Base-by-base conservation (phyloP, 2,113 vertebrate species). In the Mellivora capensis region DNA sequence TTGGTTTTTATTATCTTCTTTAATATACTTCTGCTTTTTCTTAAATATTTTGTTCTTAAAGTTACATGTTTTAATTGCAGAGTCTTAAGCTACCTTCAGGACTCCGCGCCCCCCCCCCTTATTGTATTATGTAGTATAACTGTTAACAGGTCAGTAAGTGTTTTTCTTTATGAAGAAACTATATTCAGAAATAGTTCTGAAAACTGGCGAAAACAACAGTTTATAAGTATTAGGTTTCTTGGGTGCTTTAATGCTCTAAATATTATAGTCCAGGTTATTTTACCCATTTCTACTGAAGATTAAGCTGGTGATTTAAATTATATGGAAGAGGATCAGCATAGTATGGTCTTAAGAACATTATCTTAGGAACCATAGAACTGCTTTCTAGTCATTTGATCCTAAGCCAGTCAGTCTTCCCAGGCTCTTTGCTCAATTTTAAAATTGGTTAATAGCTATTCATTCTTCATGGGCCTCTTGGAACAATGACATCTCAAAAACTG, bases 161-260 rank as follows among this genome's bases (percentile, higher is more conserved):
- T 42, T 89, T 93, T 97, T 93, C 76, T 96, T 80, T 89, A 23
- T 92, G 91, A 97, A 57, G 37, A 95, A 93, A 29, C 9, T 93
- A 57, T 90, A 61, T 74, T 92, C 17, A 81, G 34, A 37, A 82
- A 62, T 61, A 91, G 67, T 95, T 96, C 31, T 80, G 82, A 97
- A 91, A 62, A 31, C 29, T 80, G 8, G 10, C 79, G 93, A 74
- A 94, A 76, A 54, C 27, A 83, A 0, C 93, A 71, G 20, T 54
- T 93, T 57, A 76, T 86, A 97, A 92, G 44, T 82, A 72, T n/a
- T 91, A 18, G 44, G 81, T 91, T 81, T 96, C 39, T 59, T 87
- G 4, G 57, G 8, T 96, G 25, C 31, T 96, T 74, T 57, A 80
- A 34, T 95, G 8, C 3, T 10, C 85, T 95, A 83, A 87, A 7